A percentile compares a stretch with the other conserved stretches of the same genome.
Evolutionary conservation across 2,888 invertebrate genomes (phyloP).

Genomic region (Smittia aterrima): DNA sequence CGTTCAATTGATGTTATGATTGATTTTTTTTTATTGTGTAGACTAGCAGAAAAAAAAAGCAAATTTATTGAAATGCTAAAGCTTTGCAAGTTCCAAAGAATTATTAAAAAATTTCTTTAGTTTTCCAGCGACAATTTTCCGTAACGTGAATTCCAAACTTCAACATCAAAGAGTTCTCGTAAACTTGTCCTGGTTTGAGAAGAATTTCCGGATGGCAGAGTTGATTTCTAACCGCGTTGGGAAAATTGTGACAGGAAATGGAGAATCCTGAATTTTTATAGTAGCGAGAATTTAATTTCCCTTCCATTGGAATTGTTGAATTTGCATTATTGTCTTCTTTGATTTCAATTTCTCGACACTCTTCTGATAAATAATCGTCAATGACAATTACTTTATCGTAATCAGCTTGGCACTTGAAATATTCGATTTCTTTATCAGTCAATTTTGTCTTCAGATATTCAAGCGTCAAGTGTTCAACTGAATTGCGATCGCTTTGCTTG

Average conservation of each 20-base stretch:
- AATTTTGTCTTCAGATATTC: constrained; percentile 30
- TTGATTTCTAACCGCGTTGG: constrained; percentile 21
- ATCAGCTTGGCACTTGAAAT: constrained; percentile 22
- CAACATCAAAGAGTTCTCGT: neutral
- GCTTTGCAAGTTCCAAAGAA: too few relatives aligned
- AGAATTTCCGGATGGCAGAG: constrained; percentile 18
- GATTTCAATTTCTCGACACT: neutral
- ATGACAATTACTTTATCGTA: neutral
- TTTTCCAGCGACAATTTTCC: neutral
- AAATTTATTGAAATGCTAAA: too few relatives aligned
- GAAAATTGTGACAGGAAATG: constrained; percentile 31
- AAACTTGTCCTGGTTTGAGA: constrained; percentile 8
- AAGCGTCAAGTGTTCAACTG: constrained; percentile 20
- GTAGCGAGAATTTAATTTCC: neutral
- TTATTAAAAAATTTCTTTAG: neutral
- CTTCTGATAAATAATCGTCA: neutral
- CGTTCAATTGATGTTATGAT: too few relatives aligned
- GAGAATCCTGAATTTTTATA: constrained; percentile 13
- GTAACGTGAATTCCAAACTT: constrained; percentile 25
- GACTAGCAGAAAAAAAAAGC: too few relatives aligned
- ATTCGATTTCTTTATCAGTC: constrained; percentile 32
- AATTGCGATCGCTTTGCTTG: neutral
- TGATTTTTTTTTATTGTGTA: too few relatives aligned
- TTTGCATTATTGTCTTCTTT: neutral
- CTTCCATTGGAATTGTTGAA: too few relatives aligned